Evolutionary conservation across 1,140 invertebrate genomes (phyloP).

Genomic region (Zeugodacus cucurbitae): DNA sequence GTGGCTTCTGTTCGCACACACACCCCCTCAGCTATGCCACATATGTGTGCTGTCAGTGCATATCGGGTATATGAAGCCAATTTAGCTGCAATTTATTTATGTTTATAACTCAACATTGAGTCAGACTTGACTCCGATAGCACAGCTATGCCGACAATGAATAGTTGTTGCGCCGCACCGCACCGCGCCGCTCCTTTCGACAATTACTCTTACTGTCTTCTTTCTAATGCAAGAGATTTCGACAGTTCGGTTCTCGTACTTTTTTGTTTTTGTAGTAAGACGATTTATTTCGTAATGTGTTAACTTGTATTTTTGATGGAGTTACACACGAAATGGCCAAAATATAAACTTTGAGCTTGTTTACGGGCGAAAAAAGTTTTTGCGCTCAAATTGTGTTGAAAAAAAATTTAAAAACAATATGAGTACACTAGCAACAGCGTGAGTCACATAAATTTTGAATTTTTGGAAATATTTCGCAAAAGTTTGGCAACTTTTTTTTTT

Average conservation of each 20-base stretch:
- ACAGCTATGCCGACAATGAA: background rate
- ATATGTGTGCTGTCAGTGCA: slow-evolving; percentile 44
- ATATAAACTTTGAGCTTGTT: slow-evolving; percentile 43
- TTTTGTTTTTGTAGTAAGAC: slow-evolving; percentile 49
- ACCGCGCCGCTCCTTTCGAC: background rate
- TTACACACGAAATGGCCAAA: slow-evolving; percentile 50
- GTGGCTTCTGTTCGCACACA: slow-evolving; percentile 17
- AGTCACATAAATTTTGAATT: background rate
- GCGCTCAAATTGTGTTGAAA: background rate
- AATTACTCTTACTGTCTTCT: background rate
- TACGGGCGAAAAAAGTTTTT: slow-evolving; percentile 50
- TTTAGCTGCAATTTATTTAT: slow-evolving; percentile 64
- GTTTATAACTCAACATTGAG: slow-evolving; percentile 53
- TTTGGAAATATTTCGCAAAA: background rate
- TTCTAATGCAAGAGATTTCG: background rate
- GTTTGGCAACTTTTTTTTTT: background rate
- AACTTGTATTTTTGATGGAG: slow-evolving; percentile 65
- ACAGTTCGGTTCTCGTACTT: background rate
- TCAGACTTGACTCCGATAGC: slow-evolving; percentile 19
- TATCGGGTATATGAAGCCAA: slow-evolving; percentile 49
- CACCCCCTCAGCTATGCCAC: slow-evolving; percentile 45
- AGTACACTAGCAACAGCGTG: background rate
- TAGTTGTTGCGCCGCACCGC: background rate
- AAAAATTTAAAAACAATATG: slow-evolving; percentile 18
- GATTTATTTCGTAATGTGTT: slow-evolving; percentile 64